These are phyloP conservation scores for Mesembrinibis cayennensis DNA, from an alignment of 2,113 vertebrate genomes.

Conservation along the genomic window DNA sequence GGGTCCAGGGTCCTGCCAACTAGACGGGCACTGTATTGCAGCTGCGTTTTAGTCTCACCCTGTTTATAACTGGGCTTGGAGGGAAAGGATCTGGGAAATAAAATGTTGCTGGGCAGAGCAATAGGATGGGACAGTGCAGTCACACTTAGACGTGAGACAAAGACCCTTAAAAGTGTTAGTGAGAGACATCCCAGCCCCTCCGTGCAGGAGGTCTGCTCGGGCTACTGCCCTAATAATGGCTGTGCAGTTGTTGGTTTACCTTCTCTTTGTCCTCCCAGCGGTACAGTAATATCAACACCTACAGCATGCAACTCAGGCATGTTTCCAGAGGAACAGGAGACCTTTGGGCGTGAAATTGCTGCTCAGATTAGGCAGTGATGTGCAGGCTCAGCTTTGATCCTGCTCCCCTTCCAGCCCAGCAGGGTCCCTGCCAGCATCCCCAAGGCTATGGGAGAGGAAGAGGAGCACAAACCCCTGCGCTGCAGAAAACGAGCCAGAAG, in stretches of 20 bases:
- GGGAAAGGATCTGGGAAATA: background rate
- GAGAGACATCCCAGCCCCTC: background rate
- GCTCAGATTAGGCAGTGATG: background rate
- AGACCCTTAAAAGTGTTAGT: background rate
- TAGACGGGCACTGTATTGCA: background rate
- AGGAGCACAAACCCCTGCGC: accelerated
- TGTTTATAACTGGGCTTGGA: background rate
- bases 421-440: background rate
- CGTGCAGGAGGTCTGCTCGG: background rate
- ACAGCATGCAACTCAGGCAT: accelerated
- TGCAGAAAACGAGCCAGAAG: background rate
- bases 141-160: background rate
- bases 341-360: background rate
- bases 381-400: background rate
- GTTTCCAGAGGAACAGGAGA: background rate
- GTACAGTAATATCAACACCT: background rate
- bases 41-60: background rate
- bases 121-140: background rate
- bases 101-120: background rate
- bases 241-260: background rate
- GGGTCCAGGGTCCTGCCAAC: background rate
- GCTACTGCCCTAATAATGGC: background rate
- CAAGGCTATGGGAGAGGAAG: background rate
- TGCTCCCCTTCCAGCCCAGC: background rate
- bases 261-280: background rate